Percentiles rank a stretch among this genome's conserved stretches.
Evolutionary conservation across 2,113 vertebrate genomes (phyloP).

Genomic region (Pseudonaja textilis): DNA sequence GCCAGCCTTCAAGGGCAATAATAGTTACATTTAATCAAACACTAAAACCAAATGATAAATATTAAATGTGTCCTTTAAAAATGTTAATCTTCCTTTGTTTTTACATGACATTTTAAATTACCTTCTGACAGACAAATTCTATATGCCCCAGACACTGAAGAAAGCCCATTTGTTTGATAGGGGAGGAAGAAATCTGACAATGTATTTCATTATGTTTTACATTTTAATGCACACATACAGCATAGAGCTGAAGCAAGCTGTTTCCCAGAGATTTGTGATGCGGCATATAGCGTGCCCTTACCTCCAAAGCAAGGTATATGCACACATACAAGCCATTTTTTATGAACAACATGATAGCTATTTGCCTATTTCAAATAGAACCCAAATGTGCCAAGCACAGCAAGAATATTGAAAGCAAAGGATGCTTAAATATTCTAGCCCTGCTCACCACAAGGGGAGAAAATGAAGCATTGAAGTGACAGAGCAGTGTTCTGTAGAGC

Average conservation of each 20-base stretch:
- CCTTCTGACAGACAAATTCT: slow-evolving; percentile 34
- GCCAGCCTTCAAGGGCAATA: background rate
- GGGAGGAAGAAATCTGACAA: slow-evolving; percentile 48
- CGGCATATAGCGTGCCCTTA: slow-evolving; percentile 56
- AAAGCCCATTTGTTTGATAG: slow-evolving; percentile 13
- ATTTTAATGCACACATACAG: slow-evolving; percentile 58
- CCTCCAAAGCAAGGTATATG: slow-evolving; percentile 63
- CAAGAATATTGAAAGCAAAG: slow-evolving; percentile 65
- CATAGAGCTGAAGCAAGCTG: slow-evolving; percentile 52
- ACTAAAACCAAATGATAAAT: slow-evolving; percentile 36
- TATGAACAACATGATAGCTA: slow-evolving; percentile 70
- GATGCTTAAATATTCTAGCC: slow-evolving; percentile 71
- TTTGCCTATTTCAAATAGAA: slow-evolving; percentile 73
- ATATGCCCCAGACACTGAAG: background rate
- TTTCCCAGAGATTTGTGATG: slow-evolving; percentile 62
- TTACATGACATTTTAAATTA: slow-evolving; percentile 61
- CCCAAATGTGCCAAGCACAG: slow-evolving; percentile 70
- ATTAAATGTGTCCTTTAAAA: slow-evolving; percentile 43
- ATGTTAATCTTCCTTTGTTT: slow-evolving; percentile 49
- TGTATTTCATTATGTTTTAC: slow-evolving; percentile 60
- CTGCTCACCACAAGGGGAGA: slow-evolving; percentile 58
- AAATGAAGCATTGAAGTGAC: slow-evolving; percentile 64
- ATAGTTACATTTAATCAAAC: slow-evolving; percentile 41
- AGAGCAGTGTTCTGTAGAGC: slow-evolving; percentile 66
- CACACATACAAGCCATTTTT: slow-evolving; percentile 67